Percentiles rank a stretch among this genome's conserved stretches.
Conservation (phyloP, 2,113 vertebrate species). For the Balaenoptera acutorostrata region DNA sequence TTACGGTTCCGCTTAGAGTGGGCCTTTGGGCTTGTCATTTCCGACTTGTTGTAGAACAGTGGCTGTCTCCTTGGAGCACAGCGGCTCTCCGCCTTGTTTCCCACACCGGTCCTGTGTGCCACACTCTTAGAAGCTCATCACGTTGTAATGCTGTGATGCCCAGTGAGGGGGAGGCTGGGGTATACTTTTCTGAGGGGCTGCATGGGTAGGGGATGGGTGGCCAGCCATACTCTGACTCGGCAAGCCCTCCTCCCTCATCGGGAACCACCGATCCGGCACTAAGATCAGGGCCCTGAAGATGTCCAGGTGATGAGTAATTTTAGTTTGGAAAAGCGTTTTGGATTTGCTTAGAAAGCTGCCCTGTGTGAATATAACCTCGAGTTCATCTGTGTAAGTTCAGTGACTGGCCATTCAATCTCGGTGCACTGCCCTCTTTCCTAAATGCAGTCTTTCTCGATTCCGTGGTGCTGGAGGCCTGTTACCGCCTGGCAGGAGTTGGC, state of each 20-base stretch:
- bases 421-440: background rate
- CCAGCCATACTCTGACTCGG: background rate
- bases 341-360: background rate
- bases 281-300: background rate
- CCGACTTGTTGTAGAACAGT: background rate
- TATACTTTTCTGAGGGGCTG: background rate
- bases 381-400: background rate
- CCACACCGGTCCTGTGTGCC: background rate
- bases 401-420: background rate
- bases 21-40: background rate
- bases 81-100: background rate
- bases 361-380: background rate
- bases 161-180: background rate
- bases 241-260: background rate
- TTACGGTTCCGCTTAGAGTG: background rate
- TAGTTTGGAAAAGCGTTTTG: background rate
- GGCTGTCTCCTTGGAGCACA: background rate
- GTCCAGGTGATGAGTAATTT: background rate
- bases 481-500: background rate
- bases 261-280: background rate
- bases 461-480: background rate
- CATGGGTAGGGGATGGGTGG: background rate
- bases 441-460: background rate
- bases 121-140: fast-evolving
- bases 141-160: background rate